These are phyloP conservation scores for Oxyruncus cristatus DNA, from an alignment of 2,113 vertebrate genomes.

Conservation along the genomic window DNA sequence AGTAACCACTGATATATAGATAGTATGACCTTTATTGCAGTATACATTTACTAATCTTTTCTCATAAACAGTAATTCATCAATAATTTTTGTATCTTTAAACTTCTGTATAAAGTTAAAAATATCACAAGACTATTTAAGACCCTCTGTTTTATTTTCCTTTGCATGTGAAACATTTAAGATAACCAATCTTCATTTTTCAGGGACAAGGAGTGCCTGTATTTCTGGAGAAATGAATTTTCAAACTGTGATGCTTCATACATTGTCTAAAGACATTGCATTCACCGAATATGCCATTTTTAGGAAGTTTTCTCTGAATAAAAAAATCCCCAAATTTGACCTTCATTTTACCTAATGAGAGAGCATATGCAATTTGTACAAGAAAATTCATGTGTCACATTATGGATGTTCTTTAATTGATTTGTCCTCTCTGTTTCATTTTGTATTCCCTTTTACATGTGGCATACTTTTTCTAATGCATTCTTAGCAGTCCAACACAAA, in stretches of 20 bases:
- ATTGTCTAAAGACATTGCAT: not conserved
- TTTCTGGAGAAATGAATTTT: not conserved
- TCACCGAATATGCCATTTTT: not conserved
- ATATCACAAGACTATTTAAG: not conserved
- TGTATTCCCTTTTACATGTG: not conserved
- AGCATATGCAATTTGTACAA: not conserved
- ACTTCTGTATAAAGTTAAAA: not conserved
- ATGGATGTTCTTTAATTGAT: not conserved
- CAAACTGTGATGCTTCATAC: not conserved
- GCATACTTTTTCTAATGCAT: not conserved
- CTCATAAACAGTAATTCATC: not conserved
- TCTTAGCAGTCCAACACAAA: not conserved
- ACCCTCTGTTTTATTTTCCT: not conserved
- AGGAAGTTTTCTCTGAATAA: not conserved
- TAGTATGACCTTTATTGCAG: not conserved
- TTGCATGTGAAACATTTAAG: not conserved
- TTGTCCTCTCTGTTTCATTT: not conserved
- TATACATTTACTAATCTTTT: not conserved
- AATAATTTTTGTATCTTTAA: not conserved
- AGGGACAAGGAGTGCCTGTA: not conserved
- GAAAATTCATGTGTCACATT: not conserved
- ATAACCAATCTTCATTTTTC: not conserved
- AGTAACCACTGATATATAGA: not conserved
- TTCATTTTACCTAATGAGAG: not conserved
- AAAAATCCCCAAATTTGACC: not conserved